phyloP scores from a whole-genome alignment of 2,113 vertebrate species.

The Chroicocephalus ridibundus region DNA sequence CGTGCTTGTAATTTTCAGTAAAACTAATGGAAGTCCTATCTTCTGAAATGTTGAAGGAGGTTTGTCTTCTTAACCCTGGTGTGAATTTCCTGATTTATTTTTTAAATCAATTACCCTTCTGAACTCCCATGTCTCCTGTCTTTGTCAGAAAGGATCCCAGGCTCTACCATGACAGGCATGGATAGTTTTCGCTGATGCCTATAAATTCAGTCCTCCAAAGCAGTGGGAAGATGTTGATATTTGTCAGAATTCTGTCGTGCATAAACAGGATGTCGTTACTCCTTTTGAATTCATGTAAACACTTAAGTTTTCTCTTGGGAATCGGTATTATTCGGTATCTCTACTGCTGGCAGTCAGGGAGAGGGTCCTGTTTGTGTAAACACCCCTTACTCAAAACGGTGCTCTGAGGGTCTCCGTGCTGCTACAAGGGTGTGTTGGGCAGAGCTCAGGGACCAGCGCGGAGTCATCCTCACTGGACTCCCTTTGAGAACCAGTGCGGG shows the following conservation, averaged over 20 bases:
- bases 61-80: conserved; percentile 53
- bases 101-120: conserved; percentile 71
- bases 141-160: conserved; percentile 26
- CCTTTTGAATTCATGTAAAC: not conserved
- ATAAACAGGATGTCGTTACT: not conserved
- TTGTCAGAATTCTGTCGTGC: not conserved
- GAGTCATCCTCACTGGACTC: fast-evolving
- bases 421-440: fast-evolving
- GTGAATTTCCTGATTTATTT: conserved; percentile 71
- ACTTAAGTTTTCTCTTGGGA: not conserved
- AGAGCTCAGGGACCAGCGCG: not conserved
- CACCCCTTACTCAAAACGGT: fast-evolving
- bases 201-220: not conserved
- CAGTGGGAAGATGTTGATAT: not conserved
- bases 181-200: not conserved
- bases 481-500: not conserved
- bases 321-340: not conserved
- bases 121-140: conserved; percentile 38
- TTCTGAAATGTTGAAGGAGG: conserved; percentile 60
- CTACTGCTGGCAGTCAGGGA: not conserved
- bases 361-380: not conserved
- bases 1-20: conserved; percentile 60
- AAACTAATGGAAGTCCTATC: conserved; percentile 72
- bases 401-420: not conserved
- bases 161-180: not conserved